Conservation (phyloP, 2,797 vertebrate species). For the Vultur gryphus region DNA sequence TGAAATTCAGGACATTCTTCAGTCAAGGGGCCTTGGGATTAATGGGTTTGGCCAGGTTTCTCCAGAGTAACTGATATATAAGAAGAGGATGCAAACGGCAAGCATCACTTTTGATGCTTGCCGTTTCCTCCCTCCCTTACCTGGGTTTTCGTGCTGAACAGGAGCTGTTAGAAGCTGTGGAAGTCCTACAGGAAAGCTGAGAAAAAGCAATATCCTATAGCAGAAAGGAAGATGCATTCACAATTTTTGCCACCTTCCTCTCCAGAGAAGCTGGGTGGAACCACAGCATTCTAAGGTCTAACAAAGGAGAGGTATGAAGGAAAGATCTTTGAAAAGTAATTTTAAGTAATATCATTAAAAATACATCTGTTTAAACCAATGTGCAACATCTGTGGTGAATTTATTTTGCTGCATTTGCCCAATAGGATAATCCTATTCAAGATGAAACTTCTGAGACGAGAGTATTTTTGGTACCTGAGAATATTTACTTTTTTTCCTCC, state of each 20-base stretch:
- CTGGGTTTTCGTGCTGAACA: neutral
- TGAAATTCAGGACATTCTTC: neutral
- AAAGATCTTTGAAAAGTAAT: neutral
- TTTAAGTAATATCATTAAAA: neutral
- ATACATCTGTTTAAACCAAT: neutral
- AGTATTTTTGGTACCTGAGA: neutral
- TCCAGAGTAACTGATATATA: neutral
- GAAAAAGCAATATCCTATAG: neutral
- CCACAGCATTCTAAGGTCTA: neutral
- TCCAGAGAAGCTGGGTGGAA: neutral
- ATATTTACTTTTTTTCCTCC: neutral
- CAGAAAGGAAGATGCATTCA: neutral
- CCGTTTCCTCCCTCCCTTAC: too few species aligned
- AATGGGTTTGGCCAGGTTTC: neutral
- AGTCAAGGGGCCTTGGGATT: neutral
- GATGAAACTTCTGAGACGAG: neutral
- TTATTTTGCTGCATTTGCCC: neutral
- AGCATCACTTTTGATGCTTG: neutral
- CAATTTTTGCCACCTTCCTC: neutral
- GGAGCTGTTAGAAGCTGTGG: neutral
- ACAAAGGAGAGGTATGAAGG: neutral
- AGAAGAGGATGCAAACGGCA: neutral
- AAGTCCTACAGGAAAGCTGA: neutral
- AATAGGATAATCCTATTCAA: neutral
- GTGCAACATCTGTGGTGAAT: neutral